Conservation (phyloP, 2,797 vertebrate genomes). For the Gephyroberyx darwinii region DNA sequence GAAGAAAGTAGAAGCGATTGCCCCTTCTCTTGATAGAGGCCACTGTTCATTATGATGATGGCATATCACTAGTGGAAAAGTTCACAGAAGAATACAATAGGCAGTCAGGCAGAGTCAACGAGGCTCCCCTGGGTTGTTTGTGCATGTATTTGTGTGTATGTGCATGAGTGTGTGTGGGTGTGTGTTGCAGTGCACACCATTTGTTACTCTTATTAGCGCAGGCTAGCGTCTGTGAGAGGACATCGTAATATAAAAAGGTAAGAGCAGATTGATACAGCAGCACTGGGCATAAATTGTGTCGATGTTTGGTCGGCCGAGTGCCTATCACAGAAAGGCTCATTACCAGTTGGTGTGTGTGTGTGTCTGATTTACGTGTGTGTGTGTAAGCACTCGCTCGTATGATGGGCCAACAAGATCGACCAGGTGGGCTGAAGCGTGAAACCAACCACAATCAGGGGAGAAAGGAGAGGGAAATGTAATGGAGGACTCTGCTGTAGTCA, state of each 20-base stretch:
- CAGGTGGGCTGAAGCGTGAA: constrained; percentile 47
- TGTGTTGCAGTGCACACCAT: constrained; percentile 20
- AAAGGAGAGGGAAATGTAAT: not conserved
- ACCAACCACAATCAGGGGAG: constrained; percentile 21
- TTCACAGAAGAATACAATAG: constrained; percentile 42
- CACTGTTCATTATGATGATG: constrained; percentile 57
- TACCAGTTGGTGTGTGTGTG: constrained; percentile 34
- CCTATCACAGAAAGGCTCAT: constrained; percentile 53
- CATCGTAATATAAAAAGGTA: constrained; percentile 35
- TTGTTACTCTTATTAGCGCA: constrained; percentile 45
- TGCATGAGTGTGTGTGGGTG: not conserved
- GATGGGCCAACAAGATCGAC: constrained; percentile 59
- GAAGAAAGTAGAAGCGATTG: constrained; percentile 24
- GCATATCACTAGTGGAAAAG: constrained; percentile 48
- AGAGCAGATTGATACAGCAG: constrained; percentile 12
- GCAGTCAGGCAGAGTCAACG: constrained; percentile 24
- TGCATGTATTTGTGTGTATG: not conserved
- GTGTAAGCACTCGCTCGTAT: constrained; percentile 40
- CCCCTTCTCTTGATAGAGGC: constrained; percentile 36
- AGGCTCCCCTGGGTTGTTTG: constrained; percentile 3
- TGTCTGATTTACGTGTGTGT: not conserved
- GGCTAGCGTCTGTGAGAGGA: constrained; percentile 45
- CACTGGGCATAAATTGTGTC: constrained; percentile 35
- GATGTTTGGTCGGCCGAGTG: constrained; percentile 57
- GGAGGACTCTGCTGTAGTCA: not conserved